Evolutionary conservation across 2,113 vertebrate species (phyloP), one percentile per base, ranked within the genome.

Genomic region (Hippocampus barbouri): DNA sequence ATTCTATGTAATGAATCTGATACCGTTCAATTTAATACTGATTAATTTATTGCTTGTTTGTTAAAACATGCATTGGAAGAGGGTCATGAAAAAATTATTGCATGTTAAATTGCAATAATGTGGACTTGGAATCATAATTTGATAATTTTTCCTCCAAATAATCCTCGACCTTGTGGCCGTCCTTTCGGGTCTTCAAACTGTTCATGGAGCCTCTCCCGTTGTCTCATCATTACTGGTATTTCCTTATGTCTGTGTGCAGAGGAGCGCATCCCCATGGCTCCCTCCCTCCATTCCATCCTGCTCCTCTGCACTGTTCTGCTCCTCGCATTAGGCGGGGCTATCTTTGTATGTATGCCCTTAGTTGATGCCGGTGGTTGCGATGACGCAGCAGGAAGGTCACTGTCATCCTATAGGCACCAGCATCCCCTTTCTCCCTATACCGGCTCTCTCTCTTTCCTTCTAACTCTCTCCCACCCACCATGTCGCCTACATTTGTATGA

Each of bases 311-410:
- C 76, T 81, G 56, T 51, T 53, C 79, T 76, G 40, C 72, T 78
- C 75, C 74, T 63, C 18, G 15, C 69, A 69, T 82, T 84, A 89
- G 89, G 89, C 74, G 84, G 86, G 87, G 83, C 83, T 12, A 34
- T 73, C 61, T 83, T 81, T 77, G 9, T 69, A 74, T 78, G 10
- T 71, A 76, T 73, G 27, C 77, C 73, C 70, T 74, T 69, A 84
- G 81, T 81, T 82, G 79, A 75, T 80, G 82, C 65, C 71, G 61
- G 69, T 75, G 68, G 72, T 56, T 89, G 76, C 2, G 70, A 78
- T 57, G 18, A 68, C 80, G 78, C 86, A 79, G 71, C 62, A 68
- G 74, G 89, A 87, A 90, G 87, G 87, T 92, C 89, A 83, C 62
- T 67, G 18, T 80, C 76, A 40, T 85, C 78, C 69, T 64, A 67